A percentile compares a stretch with the other conserved stretches of the same genome.
Evolutionary conservation across 2,888 invertebrate species (phyloP).

Genomic region (Scelioninae gen. 1): DNA sequence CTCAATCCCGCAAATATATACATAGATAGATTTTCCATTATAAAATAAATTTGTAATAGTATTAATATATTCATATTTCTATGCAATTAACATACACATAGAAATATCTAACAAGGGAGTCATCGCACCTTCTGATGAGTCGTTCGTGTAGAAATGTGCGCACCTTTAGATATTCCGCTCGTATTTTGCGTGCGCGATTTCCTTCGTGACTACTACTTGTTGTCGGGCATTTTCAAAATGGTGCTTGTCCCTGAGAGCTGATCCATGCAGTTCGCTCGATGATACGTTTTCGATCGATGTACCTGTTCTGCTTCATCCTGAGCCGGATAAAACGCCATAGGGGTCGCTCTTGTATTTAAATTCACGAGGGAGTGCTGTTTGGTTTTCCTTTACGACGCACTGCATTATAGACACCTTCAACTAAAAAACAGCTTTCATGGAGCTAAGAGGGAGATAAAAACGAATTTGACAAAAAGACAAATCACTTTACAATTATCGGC

Average conservation of each 20-base stretch:
- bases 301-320: constrained; percentile 44
- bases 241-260: constrained; percentile 46
- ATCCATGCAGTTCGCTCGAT: constrained; percentile 17
- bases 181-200: constrained; percentile 52
- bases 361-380: constrained; percentile 71
- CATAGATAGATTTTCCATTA: too few relatives aligned
- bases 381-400: constrained; percentile 64
- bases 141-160: constrained; percentile 43
- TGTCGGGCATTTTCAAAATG: constrained; percentile 72
- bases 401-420: constrained; percentile 77
- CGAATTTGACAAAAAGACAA: background rate
- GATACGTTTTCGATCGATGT: constrained; percentile 64
- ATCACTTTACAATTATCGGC: too few relatives aligned
- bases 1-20: too few relatives aligned
- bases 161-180: constrained; percentile 21
- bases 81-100: too few relatives aligned
- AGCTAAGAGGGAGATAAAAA: constrained; percentile 46
- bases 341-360: constrained; percentile 71
- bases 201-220: constrained; percentile 53
- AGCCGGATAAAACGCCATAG: constrained; percentile 62
- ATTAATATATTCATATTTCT: too few relatives aligned
- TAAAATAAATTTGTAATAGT: too few relatives aligned
- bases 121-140: constrained; percentile 9
- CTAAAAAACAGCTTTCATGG: constrained; percentile 49
- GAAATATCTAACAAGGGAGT: constrained; percentile 19